phyloP scores from a whole-genome alignment of 1,140 invertebrate genomes.

The Sycophaga agraensis region DNA sequence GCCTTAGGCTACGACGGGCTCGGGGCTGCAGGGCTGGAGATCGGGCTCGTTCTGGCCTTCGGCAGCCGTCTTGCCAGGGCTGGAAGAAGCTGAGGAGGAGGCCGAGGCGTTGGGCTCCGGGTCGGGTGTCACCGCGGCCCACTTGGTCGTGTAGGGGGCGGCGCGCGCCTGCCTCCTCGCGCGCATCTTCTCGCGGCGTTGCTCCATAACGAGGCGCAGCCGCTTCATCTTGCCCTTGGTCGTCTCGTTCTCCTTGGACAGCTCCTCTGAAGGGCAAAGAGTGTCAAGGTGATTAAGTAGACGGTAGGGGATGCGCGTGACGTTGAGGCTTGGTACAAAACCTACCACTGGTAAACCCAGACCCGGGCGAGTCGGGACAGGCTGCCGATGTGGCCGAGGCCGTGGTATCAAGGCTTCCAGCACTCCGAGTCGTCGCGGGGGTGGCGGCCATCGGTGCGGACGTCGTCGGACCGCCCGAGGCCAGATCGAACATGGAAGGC shows the following conservation, averaged over 20 bases:
- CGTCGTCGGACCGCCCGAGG: background rate
- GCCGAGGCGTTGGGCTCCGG: conserved; percentile 40
- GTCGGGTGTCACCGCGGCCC: conserved; percentile 52
- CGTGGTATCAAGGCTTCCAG: too few relatives aligned
- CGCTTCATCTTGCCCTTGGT: conserved; percentile 84
- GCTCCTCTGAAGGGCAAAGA: conserved; percentile 49
- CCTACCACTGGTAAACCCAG: background rate
- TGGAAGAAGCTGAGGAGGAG: conserved; percentile 26
- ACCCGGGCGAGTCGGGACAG: background rate
- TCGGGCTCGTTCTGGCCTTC: conserved; percentile 52
- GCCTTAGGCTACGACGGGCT: conserved; percentile 56
- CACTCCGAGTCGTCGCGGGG: too few relatives aligned
- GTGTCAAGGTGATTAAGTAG: too few relatives aligned
- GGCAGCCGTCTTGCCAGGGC: conserved; percentile 30
- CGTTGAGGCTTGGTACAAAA: too few relatives aligned
- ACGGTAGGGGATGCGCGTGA: too few relatives aligned
- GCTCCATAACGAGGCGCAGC: conserved; percentile 83
- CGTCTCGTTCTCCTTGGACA: conserved; percentile 71
- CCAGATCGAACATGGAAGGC: background rate
- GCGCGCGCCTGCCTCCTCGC: conserved; percentile 73
- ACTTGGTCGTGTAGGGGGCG: conserved; percentile 68
- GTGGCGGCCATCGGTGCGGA: too few relatives aligned
- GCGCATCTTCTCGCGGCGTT: conserved; percentile 77
- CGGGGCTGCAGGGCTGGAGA: conserved; percentile 52
- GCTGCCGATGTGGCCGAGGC: too few relatives aligned